These are phyloP conservation scores for Panthera uncia DNA, from an alignment of 2,113 vertebrate species.

Conservation along the genomic window DNA sequence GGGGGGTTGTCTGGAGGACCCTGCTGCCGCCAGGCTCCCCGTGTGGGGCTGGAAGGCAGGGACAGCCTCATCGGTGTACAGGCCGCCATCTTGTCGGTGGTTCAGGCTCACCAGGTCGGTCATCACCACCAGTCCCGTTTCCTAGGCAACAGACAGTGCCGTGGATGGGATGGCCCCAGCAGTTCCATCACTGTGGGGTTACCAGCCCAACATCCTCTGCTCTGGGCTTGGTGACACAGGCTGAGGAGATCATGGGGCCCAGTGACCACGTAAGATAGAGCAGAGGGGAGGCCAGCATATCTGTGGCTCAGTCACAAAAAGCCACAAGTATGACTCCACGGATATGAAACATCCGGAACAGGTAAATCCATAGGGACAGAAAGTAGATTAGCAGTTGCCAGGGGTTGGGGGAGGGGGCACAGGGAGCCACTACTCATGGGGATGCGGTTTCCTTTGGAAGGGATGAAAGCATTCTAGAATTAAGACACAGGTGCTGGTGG, in stretches of 20 bases:
- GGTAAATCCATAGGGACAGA: neutral
- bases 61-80: conserved; percentile 94
- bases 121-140: conserved; percentile 95
- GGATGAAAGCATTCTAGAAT: neutral
- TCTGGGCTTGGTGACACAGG: neutral
- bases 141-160: conserved; percentile 82
- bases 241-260: neutral
- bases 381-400: neutral
- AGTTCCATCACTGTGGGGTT: too few relatives aligned
- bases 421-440: neutral
- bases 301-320: neutral
- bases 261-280: neutral
- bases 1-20: conserved; percentile 83
- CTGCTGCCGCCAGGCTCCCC: conserved; percentile 88
- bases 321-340: neutral
- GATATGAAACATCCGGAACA: neutral
- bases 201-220: neutral
- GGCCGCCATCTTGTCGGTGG: conserved; percentile 92
- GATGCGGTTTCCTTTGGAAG: neutral
- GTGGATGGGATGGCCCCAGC: neutral
- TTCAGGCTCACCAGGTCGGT: conserved; percentile 93
- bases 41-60: conserved; percentile 94
- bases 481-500: neutral
- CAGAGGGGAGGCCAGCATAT: neutral
- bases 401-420: neutral